Conservation (phyloP, 2,888 invertebrate species). For the Plebejus melissa region DNA sequence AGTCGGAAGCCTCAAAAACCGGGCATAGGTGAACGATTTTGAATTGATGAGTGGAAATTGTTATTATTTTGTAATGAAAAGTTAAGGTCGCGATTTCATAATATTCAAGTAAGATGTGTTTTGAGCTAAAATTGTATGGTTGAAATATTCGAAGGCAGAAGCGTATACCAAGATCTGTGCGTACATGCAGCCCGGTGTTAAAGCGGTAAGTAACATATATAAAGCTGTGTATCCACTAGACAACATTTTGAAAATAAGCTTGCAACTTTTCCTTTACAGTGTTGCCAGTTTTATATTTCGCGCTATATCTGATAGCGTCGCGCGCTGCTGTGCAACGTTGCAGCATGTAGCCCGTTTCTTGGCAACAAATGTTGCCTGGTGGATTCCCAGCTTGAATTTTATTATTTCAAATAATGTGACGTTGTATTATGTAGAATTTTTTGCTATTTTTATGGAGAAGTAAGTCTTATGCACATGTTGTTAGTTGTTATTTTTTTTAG, state of each 20-base stretch:
- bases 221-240: not conserved
- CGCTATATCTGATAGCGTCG: no score
- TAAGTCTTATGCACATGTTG: not conserved
- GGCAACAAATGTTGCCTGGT: not conserved
- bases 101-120: not conserved
- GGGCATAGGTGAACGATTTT: no score
- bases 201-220: not conserved
- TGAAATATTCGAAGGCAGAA: not conserved
- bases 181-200: not conserved
- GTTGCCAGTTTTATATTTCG: no score
- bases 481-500: no score
- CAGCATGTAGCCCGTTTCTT: no score
- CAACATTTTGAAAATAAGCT: no score
- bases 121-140: not conserved
- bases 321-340: no score
- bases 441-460: not conserved
- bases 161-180: not conserved
- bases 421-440: no score
- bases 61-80: not conserved
- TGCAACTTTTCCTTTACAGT: no score
- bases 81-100: not conserved
- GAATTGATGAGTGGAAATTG: no score
- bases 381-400: not conserved
- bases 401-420: no score
- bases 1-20: no score